Base-by-base conservation (phyloP, 2,797 vertebrate species). In the Poecilia picta region DNA sequence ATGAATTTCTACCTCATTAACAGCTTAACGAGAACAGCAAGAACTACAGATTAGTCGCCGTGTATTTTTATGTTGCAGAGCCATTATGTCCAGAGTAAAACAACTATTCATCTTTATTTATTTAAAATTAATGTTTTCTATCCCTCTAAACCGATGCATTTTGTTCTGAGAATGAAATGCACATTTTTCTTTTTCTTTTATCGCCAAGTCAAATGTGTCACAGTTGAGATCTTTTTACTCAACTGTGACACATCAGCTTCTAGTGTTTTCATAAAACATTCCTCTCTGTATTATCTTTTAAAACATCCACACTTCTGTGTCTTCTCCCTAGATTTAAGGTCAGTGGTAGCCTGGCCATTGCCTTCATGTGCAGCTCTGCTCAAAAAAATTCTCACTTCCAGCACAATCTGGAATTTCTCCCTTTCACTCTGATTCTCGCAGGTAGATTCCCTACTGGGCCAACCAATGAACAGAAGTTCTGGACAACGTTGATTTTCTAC, bases 131-230 rank as follows among this genome's bases (percentile, higher is more conserved):
- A 28, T 62, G 6, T 64, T 64, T 15, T 16, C 8, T 18, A 64
- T 64, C 6, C 59, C 12, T 64, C 7, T 18, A 36, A 33, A 36
- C 33, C 1, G 2, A 11, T 64, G 62, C 15, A 39, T 66, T 66
- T 64, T 66, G 16, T 33, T 66, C 39, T 39, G 62, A 36, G 62
- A 66, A 66, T 66, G 13, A 66, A 64, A 64, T 64, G 31, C 59
- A 33, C 13, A 0, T 8, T 64, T 64, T 36, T 64, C 57, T 4
- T 68, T 41, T 23, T 39, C 2, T 66, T 66, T 66, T 39, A 1
- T 23, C 1, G 1, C 33, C 36, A 39, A 39, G 20, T 36, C 62
- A 66, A 23, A 66, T 23, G 8, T 39, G 62, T 36, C 3, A 2
- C 31, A 66, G 18, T 25, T 68, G 23, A 23, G 7, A 8, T 7